Evolutionary conservation across 2,797 vertebrate species (phyloP), one percentile per base, ranked within the genome.

Genomic region (Hypotaenidia okinawae): DNA sequence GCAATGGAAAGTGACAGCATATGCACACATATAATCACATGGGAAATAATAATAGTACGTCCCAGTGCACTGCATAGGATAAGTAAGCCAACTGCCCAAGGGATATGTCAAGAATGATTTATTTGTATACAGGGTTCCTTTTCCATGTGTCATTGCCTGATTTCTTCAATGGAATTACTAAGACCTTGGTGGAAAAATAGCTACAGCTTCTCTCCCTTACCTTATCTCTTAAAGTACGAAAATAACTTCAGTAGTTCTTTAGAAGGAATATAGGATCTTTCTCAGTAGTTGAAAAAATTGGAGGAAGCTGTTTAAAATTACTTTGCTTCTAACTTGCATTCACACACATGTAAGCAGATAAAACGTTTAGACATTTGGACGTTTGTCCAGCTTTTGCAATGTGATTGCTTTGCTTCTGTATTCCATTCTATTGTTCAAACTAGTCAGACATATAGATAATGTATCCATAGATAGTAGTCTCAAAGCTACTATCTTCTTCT

Each of bases 1-100:
- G 84, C 95, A 96, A 96, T 97, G 93, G 89, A 94, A 97, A 96
- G 87, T 93, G 97, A 97, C 96, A 97, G 95, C 95, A 97, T 81
- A 94, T 87, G 91, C 87, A 93, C 85, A 83, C 68, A 89, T 45
- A 95, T 91, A 94, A 97, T 97, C 97, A 96, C 93, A 96, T 72
- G 92, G 67, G 82, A 97, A 96, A 94, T 93, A 97, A 97, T 94
- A 95, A 96, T 79, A 94, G 90, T 68, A 62, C 1, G 2, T 97
- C 91, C 94, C 87, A 52, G 87, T 89, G 82, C 93, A 89, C 84
- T 62, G 66, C 78, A 90, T n/a, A 91, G 76, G 94, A 81, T 58
- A 58, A 82, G 85, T 97, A 97, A 96, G 91, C 88, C 88, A 95
- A 57, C 6, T 58, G 95, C 97, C 96, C 95, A 97, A 94, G 94